These are phyloP conservation scores for Araneus ventricosus DNA, from an alignment of 1,140 invertebrate genomes.

Conservation along the genomic window DNA sequence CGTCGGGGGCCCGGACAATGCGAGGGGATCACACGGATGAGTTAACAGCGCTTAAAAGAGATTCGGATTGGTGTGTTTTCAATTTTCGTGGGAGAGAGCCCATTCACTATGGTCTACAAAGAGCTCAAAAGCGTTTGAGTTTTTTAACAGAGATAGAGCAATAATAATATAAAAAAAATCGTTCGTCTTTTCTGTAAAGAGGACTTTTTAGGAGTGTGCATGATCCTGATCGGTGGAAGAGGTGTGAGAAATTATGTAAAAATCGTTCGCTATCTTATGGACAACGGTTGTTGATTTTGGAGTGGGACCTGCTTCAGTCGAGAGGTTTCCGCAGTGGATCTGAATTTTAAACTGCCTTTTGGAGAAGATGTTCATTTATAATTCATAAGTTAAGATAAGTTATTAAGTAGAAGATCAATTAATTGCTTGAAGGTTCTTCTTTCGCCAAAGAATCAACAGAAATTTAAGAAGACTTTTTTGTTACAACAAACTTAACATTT, in stretches of 20 bases:
- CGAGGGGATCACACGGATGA: conserved; percentile 25
- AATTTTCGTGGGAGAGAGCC: neutral
- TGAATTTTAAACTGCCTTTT: neutral
- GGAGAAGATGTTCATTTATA: no score
- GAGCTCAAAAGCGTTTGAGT: neutral
- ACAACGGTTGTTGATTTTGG: neutral
- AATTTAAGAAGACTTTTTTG: no score
- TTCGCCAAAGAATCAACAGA: no score
- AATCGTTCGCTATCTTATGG: neutral
- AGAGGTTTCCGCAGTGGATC: neutral
- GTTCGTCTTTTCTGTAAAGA: neutral
- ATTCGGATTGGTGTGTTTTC: conserved; percentile 33
- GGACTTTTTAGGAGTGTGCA: neutral
- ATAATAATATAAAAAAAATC: no score
- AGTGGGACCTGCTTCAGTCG: neutral
- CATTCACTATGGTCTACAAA: no score
- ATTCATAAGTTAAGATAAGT: no score
- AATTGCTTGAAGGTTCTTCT: no score
- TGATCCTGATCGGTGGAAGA: neutral
- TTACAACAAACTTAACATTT: no score
- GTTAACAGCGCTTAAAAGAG: conserved; percentile 21
- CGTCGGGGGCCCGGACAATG: neutral
- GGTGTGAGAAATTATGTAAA: neutral
- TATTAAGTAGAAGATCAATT: no score
- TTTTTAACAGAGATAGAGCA: neutral